Base-by-base conservation (phyloP, 2,888 invertebrate genomes). In the Philereme transversata region DNA sequence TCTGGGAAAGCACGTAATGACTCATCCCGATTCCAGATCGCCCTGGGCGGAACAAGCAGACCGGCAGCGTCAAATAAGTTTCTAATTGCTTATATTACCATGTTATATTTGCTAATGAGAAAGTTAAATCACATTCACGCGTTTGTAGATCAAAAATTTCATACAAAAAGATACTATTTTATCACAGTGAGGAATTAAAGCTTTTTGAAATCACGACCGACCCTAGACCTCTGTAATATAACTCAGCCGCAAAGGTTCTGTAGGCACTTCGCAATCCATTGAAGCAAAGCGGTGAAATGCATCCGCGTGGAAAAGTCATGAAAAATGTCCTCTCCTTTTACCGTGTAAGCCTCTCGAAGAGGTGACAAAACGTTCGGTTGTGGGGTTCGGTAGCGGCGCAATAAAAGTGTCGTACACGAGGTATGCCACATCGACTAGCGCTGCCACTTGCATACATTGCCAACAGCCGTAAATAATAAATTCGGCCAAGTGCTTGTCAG, bases 11-110 rank as follows among this genome's bases (percentile, higher is more conserved):
- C 88, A 88, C 87, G 90, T 90, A 90, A 91, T 92, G 90, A 90
- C 84, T 90, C 90, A 90, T 91, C 90, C 88, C 87, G 89, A 88
- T 84, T 88, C 83, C 82, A 82, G 78, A 78, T 88, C 90, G 84
- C 91, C 88, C 82, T 84, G 83, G 90, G 90, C 89, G 84, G 83
- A 85, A 79, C 88, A 81, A 83, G 86, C 90, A 85, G 88, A 87
- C 90, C 88, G 87, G 88, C 84, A 88, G 88, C 90, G 86, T 90
- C 90, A 90, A 92, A 90, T 90, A 92, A 92, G 88, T 90, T 92
- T 91, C 89, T 92, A 91, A 91, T 92, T 92, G 90, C 90, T 91
- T 91, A 89, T 90, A 91, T 91, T 92, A 90, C 88, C 88, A 89
- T 90, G 88, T 90, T 90, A 87, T 90, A 90, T 89, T 90, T 87